Percentiles rank a stretch among this genome's conserved stretches.
Conservation (phyloP, 1,140 invertebrate genomes). For the Platorchestia sp. region DNA sequence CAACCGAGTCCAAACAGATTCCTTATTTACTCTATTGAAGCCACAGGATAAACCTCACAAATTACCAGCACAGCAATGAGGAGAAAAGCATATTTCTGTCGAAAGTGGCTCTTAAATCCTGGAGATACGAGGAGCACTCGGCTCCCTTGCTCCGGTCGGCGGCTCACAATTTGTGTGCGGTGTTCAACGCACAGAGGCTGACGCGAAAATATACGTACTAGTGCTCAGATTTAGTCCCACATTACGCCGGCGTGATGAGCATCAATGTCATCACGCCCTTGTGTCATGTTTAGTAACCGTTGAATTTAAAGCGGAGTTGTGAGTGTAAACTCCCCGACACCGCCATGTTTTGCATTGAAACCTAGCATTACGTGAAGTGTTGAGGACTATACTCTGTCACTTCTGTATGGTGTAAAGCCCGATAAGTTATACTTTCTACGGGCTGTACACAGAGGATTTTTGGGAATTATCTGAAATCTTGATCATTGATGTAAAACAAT, state of each 20-base stretch:
- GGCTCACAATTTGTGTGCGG: background rate
- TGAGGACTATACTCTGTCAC: no score
- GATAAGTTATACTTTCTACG: no score
- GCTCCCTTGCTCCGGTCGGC: background rate
- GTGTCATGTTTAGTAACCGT: no score
- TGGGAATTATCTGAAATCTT: no score
- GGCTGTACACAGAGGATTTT: no score
- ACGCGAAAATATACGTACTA: background rate
- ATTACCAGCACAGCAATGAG: conserved; percentile 20
- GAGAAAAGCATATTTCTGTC: conserved; percentile 50
- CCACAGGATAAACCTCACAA: background rate
- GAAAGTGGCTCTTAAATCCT: conserved; percentile 20
- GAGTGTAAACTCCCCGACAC: no score
- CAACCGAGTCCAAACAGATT: conserved; percentile 26
- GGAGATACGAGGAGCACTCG: background rate
- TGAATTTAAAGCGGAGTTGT: no score
- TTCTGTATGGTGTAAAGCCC: no score
- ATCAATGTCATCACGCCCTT: background rate
- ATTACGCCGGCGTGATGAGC: background rate
- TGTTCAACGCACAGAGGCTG: background rate
- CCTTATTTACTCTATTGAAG: conserved; percentile 44
- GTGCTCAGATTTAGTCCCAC: background rate
- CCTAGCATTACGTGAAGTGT: no score
- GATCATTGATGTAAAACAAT: no score
- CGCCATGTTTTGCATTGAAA: no score